Conservation (phyloP, 2,888 invertebrate genomes). For the Archips xylosteana region DNA sequence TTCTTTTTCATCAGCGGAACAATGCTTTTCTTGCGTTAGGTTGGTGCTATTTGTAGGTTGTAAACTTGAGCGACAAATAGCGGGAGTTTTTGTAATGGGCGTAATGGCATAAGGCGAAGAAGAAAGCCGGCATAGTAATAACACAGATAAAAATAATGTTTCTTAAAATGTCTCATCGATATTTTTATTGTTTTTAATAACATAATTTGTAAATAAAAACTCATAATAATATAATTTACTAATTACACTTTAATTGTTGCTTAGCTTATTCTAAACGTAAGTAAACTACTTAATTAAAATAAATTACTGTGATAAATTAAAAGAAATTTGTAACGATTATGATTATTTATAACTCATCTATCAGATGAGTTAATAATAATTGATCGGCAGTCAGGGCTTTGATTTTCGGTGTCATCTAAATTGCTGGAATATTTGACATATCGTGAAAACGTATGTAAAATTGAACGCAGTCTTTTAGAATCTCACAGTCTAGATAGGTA, state of each 20-base stretch:
- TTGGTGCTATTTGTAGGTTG: constrained; percentile 60
- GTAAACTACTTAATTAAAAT: too few species aligned
- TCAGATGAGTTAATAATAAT: too few species aligned
- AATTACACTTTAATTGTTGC: not conserved
- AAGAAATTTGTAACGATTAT: too few species aligned
- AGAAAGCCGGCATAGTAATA: constrained; percentile 33
- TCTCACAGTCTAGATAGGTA: too few species aligned
- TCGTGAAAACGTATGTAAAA: too few species aligned
- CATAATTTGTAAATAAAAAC: not conserved
- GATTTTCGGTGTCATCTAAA: too few species aligned
- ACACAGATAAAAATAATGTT: not conserved
- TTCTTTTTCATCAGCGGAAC: constrained; percentile 8
- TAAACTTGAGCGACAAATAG: constrained; percentile 53
- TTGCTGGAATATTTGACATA: too few species aligned
- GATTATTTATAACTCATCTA: too few species aligned
- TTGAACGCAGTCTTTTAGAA: too few species aligned
- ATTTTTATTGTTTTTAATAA: not conserved
- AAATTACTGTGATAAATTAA: too few species aligned
- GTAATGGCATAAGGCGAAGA: constrained; percentile 44
- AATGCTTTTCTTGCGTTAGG: constrained; percentile 45
- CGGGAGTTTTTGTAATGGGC: constrained; percentile 60
- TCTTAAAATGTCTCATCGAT: not conserved
- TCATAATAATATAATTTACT: not conserved
- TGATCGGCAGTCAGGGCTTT: too few species aligned
- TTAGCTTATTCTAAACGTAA: too few species aligned